Evolutionary conservation across 2,113 vertebrate species (phyloP).

Genomic region (Hypomesus transpacificus): DNA sequence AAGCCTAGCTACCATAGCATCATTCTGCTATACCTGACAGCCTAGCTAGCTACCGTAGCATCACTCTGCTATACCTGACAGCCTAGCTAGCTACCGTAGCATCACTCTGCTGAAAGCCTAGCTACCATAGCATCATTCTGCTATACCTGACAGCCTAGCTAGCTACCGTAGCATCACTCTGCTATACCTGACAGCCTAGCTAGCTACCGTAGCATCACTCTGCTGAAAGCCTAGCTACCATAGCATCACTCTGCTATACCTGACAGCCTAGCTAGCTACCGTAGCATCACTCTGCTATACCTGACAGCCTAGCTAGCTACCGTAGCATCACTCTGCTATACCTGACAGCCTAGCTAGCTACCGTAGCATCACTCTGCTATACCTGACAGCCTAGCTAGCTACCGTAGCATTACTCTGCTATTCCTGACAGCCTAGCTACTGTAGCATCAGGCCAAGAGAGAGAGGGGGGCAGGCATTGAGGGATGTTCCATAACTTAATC

Average conservation of each 20-base stretch:
- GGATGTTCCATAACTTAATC: too few relatives aligned
- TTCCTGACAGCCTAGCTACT: too few relatives aligned
- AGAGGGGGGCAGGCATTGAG: too few relatives aligned
- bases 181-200: not conserved
- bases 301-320: not conserved
- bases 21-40: too few relatives aligned
- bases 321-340: not conserved
- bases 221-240: too few relatives aligned
- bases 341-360: not conserved
- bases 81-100: not conserved
- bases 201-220: not conserved
- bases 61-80: not conserved
- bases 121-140: too few relatives aligned
- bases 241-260: too few relatives aligned
- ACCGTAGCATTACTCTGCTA: too few relatives aligned
- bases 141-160: not conserved
- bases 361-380: not conserved
- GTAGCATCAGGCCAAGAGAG: not conserved
- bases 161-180: not conserved
- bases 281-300: not conserved
- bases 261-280: not conserved
- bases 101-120: too few relatives aligned
- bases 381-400: too few relatives aligned
- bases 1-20: too few relatives aligned
- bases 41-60: not conserved